Percentiles rank a stretch among this genome's conserved stretches.
These are phyloP conservation scores for Boloria selene DNA, from an alignment of 2,888 invertebrate species.

Conservation along the genomic window DNA sequence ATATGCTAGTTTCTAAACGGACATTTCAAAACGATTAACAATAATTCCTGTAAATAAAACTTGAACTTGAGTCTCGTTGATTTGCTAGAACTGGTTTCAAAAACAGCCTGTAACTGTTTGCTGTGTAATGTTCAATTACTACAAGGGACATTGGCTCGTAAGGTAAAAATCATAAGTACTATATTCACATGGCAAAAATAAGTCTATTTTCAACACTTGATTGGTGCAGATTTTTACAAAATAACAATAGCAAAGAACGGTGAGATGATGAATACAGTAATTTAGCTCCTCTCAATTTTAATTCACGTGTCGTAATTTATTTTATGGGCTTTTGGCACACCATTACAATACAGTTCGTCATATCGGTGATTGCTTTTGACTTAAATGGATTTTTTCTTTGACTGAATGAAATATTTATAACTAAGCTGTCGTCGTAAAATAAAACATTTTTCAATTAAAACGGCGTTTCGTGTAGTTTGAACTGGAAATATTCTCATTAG, in stretches of 20 bases:
- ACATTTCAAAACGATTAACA: conserved; percentile 1
- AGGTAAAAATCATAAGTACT: neutral
- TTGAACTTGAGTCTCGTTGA: too few species aligned
- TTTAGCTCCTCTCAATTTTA: conserved; percentile 17
- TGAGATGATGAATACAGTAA: conserved; percentile 21
- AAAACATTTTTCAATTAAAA: too few species aligned
- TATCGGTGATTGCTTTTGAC: conserved; percentile 14
- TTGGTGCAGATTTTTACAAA: neutral
- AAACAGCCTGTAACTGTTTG: neutral
- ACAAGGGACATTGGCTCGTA: neutral
- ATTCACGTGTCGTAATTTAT: conserved; percentile 20
- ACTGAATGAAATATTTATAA: conserved; percentile 2
- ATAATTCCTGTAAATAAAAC: neutral
- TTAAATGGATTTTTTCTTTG: conserved; percentile 4
- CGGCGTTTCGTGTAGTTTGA: too few species aligned
- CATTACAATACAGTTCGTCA: conserved; percentile 19
- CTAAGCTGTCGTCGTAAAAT: neutral
- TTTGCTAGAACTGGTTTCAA: conserved; percentile 4
- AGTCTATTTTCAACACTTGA: conserved; percentile 4
- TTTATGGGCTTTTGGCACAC: conserved; percentile 24
- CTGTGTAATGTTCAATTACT: neutral
- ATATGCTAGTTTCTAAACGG: neutral
- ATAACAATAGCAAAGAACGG: conserved; percentile 14
- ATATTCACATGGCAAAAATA: neutral
- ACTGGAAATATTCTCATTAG: too few species aligned